Evolutionary conservation across 1,140 invertebrate species (phyloP).

Genomic region (Spodoptera litura): DNA sequence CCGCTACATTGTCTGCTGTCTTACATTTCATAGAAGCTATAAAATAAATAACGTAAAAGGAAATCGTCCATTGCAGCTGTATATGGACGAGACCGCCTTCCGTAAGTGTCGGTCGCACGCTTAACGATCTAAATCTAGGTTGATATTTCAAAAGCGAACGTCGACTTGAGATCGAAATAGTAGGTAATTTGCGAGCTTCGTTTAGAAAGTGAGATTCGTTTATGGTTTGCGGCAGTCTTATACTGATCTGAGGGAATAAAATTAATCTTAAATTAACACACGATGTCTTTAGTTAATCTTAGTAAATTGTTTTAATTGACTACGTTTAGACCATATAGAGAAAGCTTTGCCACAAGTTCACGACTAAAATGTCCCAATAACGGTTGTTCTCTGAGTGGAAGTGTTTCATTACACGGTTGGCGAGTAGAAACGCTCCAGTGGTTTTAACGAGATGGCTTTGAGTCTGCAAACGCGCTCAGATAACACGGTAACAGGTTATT

Average conservation of each 20-base stretch:
- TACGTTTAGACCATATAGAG: constrained; percentile 58
- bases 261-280: constrained; percentile 47
- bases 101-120: constrained; percentile 45
- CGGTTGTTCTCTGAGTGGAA: constrained; percentile 80
- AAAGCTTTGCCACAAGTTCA: constrained; percentile 72
- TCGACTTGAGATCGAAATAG: constrained; percentile 39
- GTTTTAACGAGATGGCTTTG: constrained; percentile 74
- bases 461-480: constrained; percentile 64
- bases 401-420: constrained; percentile 81
- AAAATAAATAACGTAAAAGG: constrained; percentile 28
- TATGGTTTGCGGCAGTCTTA: constrained; percentile 50
- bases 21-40: constrained; percentile 31
- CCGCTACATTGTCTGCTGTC: constrained; percentile 1
- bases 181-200: constrained; percentile 46
- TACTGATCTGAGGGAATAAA: constrained; percentile 30
- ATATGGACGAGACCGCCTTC: constrained; percentile 43
- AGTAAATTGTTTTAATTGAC: constrained; percentile 66
- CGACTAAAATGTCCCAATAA: constrained; percentile 71
- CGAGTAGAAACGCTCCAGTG: constrained; percentile 74
- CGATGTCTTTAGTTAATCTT: constrained; percentile 60
- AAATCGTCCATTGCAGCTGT: constrained; percentile 12
- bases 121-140: constrained; percentile 51
- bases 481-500: constrained; percentile 55
- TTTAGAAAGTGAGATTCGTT: constrained; percentile 58
- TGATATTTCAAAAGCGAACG: constrained; percentile 55